These are phyloP conservation scores for Ancistrus triradiatus DNA, from an alignment of 2,113 vertebrate genomes.

Conservation along the genomic window DNA sequence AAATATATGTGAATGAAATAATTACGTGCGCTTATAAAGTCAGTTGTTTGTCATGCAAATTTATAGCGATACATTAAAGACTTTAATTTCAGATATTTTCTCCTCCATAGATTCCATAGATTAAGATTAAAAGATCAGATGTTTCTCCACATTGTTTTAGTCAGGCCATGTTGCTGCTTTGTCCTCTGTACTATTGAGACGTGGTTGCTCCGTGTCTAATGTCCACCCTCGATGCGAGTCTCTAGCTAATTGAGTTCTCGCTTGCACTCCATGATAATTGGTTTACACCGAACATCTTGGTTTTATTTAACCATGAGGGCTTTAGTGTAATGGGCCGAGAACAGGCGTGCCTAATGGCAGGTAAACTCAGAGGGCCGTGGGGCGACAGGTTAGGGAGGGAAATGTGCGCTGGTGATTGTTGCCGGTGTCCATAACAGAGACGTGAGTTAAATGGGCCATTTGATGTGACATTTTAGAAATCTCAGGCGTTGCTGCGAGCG, in stretches of 20 bases:
- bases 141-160: no score
- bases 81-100: no score
- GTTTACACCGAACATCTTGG: slow-evolving; percentile 80
- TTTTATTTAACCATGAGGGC: slow-evolving; percentile 84
- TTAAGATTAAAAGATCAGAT: no score
- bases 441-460: slow-evolving; percentile 77
- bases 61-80: no score
- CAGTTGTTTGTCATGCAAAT: no score
- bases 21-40: no score
- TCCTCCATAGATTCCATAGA: no score
- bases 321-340: slow-evolving; percentile 86
- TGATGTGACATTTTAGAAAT: slow-evolving; percentile 49
- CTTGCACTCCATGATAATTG: slow-evolving; percentile 85
- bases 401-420: slow-evolving; percentile 45
- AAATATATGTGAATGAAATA: no score
- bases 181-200: not conserved
- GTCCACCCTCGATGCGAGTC: slow-evolving; percentile 60
- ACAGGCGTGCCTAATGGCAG: slow-evolving; percentile 83
- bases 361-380: slow-evolving; percentile 47
- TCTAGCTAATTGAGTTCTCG: slow-evolving; percentile 84
- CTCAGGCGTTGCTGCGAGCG: slow-evolving; percentile 48
- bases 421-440: slow-evolving; percentile 56
- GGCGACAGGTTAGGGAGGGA: slow-evolving; percentile 27
- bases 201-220: not conserved
- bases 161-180: no score